A percentile compares a stretch with the other conserved stretches of the same genome.
These are phyloP conservation scores for Choristoneura rosaceana DNA, from an alignment of 2,888 invertebrate species.

Conservation along the genomic window DNA sequence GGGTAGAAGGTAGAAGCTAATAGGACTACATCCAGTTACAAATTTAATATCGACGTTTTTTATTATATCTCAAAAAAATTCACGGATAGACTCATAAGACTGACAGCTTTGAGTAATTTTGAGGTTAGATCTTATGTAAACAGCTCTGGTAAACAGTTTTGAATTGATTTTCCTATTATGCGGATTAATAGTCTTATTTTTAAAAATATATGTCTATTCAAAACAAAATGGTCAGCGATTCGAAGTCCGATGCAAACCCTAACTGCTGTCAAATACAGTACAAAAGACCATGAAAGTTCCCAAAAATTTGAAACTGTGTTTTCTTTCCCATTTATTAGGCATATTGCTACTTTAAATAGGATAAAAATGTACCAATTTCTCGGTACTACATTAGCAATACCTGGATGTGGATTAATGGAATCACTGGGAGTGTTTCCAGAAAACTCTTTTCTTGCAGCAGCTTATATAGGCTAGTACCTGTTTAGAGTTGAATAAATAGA, in stretches of 20 bases:
- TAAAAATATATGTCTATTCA: neutral
- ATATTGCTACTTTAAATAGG: conserved; percentile 79
- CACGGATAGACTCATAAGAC: no score
- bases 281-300: conserved; percentile 33
- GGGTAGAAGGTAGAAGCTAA: no score
- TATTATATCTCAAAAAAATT: no score
- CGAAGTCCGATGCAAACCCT: conserved; percentile 4
- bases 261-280: conserved; percentile 29
- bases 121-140: conserved; percentile 25
- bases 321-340: conserved; percentile 72
- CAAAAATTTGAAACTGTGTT: conserved; percentile 71
- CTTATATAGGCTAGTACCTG: conserved; percentile 68
- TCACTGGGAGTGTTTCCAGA: conserved; percentile 62
- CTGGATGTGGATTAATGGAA: conserved; percentile 72
- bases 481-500: neutral
- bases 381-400: conserved; percentile 70
- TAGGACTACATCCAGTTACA: no score
- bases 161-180: conserved; percentile 12
- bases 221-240: conserved; percentile 12
- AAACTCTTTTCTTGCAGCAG: conserved; percentile 59
- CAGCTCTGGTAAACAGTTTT: neutral
- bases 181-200: conserved; percentile 6
- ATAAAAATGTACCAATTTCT: conserved; percentile 82
- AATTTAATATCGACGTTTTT: no score
- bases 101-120: neutral